phyloP scores from a whole-genome alignment of 1,140 invertebrate species.

The Rhopalosiphum maidis region DNA sequence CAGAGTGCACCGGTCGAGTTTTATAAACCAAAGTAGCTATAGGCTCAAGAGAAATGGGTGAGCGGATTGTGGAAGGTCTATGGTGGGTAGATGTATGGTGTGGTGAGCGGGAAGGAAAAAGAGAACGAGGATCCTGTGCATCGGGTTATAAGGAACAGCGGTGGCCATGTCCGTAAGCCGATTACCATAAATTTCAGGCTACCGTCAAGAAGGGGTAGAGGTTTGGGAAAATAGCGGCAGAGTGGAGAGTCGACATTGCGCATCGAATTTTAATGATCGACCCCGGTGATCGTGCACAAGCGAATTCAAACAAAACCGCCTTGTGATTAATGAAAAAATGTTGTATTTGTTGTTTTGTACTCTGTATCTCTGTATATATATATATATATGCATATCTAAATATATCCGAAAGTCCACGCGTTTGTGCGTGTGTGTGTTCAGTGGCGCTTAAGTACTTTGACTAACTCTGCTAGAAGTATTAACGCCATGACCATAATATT shows the following conservation, averaged over 20 bases:
- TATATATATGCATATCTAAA: not conserved
- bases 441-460: not conserved
- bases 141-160: not conserved
- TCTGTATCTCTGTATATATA: not conserved
- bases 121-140: not conserved
- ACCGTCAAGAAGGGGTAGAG: not conserved
- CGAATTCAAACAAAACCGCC: conserved; percentile 43
- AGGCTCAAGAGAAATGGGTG: not conserved
- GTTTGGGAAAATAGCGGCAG: not conserved
- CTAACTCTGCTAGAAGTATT: not conserved
- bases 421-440: not conserved
- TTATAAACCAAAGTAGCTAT: conserved; percentile 3
- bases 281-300: conserved; percentile 17
- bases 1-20: conserved; percentile 26
- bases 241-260: conserved; percentile 18
- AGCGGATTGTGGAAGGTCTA: not conserved
- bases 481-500: not conserved
- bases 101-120: not conserved
- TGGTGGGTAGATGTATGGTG: no score
- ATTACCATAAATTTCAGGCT: conserved; percentile 55
- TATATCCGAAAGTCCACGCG: not conserved
- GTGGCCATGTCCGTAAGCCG: conserved; percentile 46
- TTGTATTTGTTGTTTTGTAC: not conserved
- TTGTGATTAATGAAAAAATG: conserved; percentile 48
- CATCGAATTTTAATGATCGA: conserved; percentile 53